These are phyloP conservation scores for Nezara viridula DNA, from an alignment of 2,888 invertebrate species.

Conservation along the genomic window DNA sequence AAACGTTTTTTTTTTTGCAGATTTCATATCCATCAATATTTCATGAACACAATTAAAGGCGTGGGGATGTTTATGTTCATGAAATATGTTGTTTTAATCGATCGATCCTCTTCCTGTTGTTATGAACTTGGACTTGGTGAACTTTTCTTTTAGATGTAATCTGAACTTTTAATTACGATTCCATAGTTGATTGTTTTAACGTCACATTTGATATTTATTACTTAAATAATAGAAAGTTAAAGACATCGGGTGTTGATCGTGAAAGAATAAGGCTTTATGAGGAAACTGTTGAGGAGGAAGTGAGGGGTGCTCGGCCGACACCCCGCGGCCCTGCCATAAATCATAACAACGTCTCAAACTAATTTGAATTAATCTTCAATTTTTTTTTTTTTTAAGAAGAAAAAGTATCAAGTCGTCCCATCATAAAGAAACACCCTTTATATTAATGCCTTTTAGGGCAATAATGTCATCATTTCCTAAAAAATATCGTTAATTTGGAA, in stretches of 20 bases:
- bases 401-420: neutral
- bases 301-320: neutral
- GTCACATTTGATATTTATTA: no score
- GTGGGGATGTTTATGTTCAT: no score
- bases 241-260: neutral
- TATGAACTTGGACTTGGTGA: no score
- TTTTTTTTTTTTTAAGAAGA: neutral
- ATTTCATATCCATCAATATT: no score
- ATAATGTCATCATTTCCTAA: neutral
- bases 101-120: no score
- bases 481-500: no score
- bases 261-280: neutral
- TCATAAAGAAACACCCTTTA: neutral
- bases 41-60: no score
- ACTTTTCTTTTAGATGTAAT: no score
- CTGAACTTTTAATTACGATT: no score
- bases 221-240: neutral
- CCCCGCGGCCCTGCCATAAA: neutral
- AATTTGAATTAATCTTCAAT: constrained; percentile 34
- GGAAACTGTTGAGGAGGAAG: neutral
- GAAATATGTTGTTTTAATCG: no score
- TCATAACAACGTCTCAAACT: constrained; percentile 25
- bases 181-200: no score
- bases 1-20: no score
- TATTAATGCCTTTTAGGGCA: neutral